These are phyloP conservation scores for Calliopsis andreniformis DNA, from an alignment of 1,140 invertebrate genomes.

Conservation along the genomic window DNA sequence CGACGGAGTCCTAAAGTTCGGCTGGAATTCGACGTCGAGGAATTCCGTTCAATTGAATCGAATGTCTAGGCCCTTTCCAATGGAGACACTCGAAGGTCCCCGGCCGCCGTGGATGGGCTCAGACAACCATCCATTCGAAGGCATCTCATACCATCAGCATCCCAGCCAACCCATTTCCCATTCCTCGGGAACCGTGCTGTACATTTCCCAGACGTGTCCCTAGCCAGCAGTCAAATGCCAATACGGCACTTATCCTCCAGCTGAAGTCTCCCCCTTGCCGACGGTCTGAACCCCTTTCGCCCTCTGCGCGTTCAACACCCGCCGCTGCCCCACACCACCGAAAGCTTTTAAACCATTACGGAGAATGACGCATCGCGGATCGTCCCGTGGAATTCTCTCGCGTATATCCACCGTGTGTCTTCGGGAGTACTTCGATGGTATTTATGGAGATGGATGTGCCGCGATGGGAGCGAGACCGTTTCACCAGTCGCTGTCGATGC, in stretches of 20 bases:
- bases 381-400: constrained; percentile 55
- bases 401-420: constrained; percentile 55
- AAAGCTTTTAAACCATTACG: constrained; percentile 72
- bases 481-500: neutral
- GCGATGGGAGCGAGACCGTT: constrained; percentile 20
- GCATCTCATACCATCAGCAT: constrained; percentile 67
- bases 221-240: constrained; percentile 68
- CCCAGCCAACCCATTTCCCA: constrained; percentile 66
- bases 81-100: constrained; percentile 57
- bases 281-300: neutral
- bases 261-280: constrained; percentile 10
- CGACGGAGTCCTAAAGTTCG: constrained; percentile 9
- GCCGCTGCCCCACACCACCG: constrained; percentile 13
- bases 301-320: neutral
- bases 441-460: constrained; percentile 64
- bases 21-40: constrained; percentile 52
- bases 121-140: constrained; percentile 66
- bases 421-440: constrained; percentile 52
- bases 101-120: constrained; percentile 56
- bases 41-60: constrained; percentile 61
- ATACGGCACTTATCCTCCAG: constrained; percentile 66
- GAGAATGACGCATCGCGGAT: constrained; percentile 64
- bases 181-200: constrained; percentile 57
- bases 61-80: constrained; percentile 57
- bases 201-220: constrained; percentile 67